Base-by-base conservation (phyloP, 2,113 vertebrate species). In the Heteronetta atricapilla region DNA sequence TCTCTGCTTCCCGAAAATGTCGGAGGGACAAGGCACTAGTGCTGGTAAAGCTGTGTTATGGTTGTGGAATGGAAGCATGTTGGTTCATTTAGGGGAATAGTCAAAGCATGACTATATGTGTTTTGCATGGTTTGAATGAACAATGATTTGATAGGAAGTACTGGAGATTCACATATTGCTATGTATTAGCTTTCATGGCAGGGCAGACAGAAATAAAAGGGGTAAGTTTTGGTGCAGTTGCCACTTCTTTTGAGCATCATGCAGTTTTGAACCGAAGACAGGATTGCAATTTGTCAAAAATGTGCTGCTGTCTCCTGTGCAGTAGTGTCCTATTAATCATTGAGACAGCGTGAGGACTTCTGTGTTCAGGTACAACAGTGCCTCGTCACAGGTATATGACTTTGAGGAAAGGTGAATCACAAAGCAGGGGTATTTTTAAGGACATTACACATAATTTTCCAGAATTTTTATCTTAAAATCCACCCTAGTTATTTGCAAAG, bases 271-370 rank as follows among this genome's bases (percentile, higher is more conserved):
- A 56, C 38, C 72, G 72, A 64, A 73, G 53, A 68, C 26, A 93
- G 48, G 56, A 78, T 38, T 12, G 68, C 59, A 93, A 88, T 94
- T 95, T 95, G 80, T 91, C 86, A n/a, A 81, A 88, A 91, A 81
- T 11, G 28, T 81, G 56, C n/a, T 89, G 26, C 90, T 90, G 86
- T 78, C 86, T 75, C 73, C 82, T 56, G 0, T 8, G 28, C 36
- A 15, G 31, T 48, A 60, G 20, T 12, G 19, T 44, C 29, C 53
- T 76, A 93, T 96, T 82, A 90, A 86, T 96, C 96, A 86, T 15
- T 8, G 10, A 0, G 0, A 73, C 86, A 75, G 64, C 6, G 20
- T 34, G 59, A 38, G 55, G 72, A 70, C n/a, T 93, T 81, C 82
- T 29, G 56, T 13, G 16, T 38, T 44, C 60, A 83, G 38, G 64